Percentiles rank a stretch among this genome's conserved stretches.
These are phyloP conservation scores for Agapostemon virescens DNA, from an alignment of 2,888 invertebrate genomes.

Conservation along the genomic window DNA sequence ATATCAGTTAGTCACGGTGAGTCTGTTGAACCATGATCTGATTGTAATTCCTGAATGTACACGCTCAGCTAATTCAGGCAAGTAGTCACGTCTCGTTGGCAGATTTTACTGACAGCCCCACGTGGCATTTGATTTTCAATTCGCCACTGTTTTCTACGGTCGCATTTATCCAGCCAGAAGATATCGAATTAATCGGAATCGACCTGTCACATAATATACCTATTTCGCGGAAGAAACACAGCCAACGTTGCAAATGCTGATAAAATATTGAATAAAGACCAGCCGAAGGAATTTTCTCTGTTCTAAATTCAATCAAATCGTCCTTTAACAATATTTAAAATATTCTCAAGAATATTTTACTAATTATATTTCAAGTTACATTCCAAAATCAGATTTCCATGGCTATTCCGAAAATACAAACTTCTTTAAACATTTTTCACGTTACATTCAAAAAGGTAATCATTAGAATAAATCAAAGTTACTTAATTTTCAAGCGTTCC, in stretches of 20 bases:
- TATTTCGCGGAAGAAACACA: not conserved
- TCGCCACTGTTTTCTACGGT: slow-evolving; percentile 10
- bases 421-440: too few relatives aligned
- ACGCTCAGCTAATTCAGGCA: slow-evolving; percentile 32
- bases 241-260: not conserved
- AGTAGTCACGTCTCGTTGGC: slow-evolving; percentile 42
- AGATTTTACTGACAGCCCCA: slow-evolving; percentile 26
- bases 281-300: too few relatives aligned
- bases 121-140: slow-evolving; percentile 25
- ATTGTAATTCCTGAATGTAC: slow-evolving; percentile 36
- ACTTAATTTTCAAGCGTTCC: too few relatives aligned
- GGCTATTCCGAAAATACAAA: too few relatives aligned
- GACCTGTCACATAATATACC: not conserved
- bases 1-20: slow-evolving; percentile 33
- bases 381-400: too few relatives aligned
- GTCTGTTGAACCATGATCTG: slow-evolving; percentile 31
- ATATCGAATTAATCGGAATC: not conserved
- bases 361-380: too few relatives aligned
- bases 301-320: too few relatives aligned
- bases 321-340: too few relatives aligned
- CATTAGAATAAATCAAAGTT: too few relatives aligned
- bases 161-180: not conserved
- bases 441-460: too few relatives aligned
- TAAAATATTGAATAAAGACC: not conserved
- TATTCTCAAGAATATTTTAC: too few relatives aligned